Conservation (phyloP, 2,797 vertebrate species). For the Ctenosaura bakeri region DNA sequence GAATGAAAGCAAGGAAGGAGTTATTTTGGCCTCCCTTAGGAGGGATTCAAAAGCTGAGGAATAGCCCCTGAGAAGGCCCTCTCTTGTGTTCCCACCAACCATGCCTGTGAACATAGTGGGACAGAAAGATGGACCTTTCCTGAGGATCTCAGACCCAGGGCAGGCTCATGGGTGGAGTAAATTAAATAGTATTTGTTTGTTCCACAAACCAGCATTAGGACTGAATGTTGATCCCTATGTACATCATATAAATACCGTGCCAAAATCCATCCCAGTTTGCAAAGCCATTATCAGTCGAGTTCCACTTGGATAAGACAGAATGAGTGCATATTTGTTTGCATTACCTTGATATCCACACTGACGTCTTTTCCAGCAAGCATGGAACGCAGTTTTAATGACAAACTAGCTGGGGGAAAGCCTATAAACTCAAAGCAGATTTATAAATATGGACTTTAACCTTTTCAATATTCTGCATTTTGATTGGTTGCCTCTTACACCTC, state of each 20-base stretch:
- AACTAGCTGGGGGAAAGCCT: conserved; percentile 63
- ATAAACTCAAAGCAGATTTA: conserved; percentile 72
- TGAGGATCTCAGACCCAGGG: too few species aligned
- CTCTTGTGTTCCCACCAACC: too few species aligned
- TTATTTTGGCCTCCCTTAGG: too few species aligned
- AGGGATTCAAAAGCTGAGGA: too few species aligned
- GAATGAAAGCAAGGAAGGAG: not conserved
- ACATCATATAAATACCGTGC: not conserved
- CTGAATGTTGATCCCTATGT: not conserved
- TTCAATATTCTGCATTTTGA: conserved; percentile 73
- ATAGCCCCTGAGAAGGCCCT: too few species aligned
- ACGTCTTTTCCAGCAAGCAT: conserved; percentile 52
- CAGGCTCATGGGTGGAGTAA: too few species aligned
- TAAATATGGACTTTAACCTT: conserved; percentile 74
- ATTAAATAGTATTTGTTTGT: too few species aligned
- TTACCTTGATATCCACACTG: conserved; percentile 42
- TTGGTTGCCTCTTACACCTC: conserved; percentile 62
- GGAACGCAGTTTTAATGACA: conserved; percentile 58
- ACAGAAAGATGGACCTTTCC: too few species aligned
- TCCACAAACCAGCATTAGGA: not conserved
- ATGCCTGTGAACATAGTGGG: too few species aligned
- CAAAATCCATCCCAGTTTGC: not conserved
- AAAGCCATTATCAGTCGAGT: not conserved
- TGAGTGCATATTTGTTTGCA: conserved; percentile 54
- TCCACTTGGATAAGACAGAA: not conserved